Percentiles rank a stretch among this genome's conserved stretches.
These are phyloP conservation scores for Celastrina argiolus DNA, from an alignment of 2,888 invertebrate genomes.

Conservation along the genomic window DNA sequence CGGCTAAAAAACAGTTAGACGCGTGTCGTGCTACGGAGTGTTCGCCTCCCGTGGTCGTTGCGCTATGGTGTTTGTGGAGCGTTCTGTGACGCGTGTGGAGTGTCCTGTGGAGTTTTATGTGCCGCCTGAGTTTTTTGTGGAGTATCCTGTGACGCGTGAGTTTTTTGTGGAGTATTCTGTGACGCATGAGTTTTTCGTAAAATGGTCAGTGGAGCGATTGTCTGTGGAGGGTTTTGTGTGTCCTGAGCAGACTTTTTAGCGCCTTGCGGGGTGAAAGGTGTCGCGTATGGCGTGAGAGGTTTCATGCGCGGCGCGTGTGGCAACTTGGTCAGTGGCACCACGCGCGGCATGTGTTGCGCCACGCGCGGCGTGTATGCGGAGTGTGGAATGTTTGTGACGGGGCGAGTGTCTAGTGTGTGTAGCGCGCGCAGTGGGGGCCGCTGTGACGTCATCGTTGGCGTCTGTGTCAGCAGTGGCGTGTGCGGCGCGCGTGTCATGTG, in stretches of 20 bases:
- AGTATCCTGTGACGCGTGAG: neutral
- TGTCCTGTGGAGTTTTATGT: neutral
- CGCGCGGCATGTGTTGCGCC: neutral
- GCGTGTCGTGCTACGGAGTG: conserved; percentile 9
- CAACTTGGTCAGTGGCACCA: neutral
- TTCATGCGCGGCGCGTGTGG: neutral
- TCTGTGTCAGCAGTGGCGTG: neutral
- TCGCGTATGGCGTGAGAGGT: neutral
- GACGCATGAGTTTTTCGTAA: neutral
- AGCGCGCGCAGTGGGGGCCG: neutral
- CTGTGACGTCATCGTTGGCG: neutral
- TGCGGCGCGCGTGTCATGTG: conserved; percentile 26
- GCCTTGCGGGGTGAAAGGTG: neutral
- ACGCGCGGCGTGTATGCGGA: conserved; percentile 1
- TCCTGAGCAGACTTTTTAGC: neutral
- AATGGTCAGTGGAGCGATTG: neutral
- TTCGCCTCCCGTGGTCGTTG: neutral
- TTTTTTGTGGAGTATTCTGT: neutral
- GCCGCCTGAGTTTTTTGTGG: neutral
- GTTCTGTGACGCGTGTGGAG: neutral
- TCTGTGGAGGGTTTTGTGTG: neutral
- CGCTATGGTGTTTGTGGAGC: neutral
- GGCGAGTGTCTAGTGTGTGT: neutral
- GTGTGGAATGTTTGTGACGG: conserved; percentile 1
- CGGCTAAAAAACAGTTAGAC: conserved; percentile 9